Evolutionary conservation across 2,888 invertebrate genomes (phyloP), one percentile per base, ranked within the genome.

Genomic region (Mesopsocus fuscifrons): DNA sequence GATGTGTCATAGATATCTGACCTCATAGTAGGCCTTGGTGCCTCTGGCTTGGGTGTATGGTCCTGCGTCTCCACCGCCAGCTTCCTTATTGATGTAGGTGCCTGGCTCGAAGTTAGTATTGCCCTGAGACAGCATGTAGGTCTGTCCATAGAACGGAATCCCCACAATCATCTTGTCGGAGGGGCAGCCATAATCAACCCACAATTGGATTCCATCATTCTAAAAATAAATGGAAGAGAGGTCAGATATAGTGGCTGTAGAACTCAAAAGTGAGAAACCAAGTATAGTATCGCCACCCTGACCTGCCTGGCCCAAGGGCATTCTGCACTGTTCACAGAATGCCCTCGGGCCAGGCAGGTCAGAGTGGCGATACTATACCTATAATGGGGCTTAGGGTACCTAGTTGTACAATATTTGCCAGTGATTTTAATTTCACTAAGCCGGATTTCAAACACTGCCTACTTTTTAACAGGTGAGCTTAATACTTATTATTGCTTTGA

Each of bases 151-250:
- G 64, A 88, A 85, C 1, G 89, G 87, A 42, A 88, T 72, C n/a
- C 89, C 89, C 2, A 89, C 84, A 1, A 89, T 76, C 32, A 89
- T 63, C 60, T 88, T 88, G 58, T 85, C 79, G 2, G 81, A 73
- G 0, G 84, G 79, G 50, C 89, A 88, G 2, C 89, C 89, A 64
- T 78, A 80, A 52, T 85, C 78, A 50, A 84, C 87, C 89, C 89
- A 91, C 16, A 89, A 63, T 45, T 74, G 69, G n/a, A 88, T 67
- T 21, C 89, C 89, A 54, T 89, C 89, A 53, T 87, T 80, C 87
- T 88, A 53, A n/a, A 34, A 42, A 18, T 15, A 22, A 9, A 45
- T 9, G 8, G 15, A 34, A 26, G 6, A 3, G 31, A 6, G 4
- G n/a, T 6, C 18, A 13, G 6, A 9, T 6, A 34, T 18, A 8